A percentile compares a stretch with the other conserved stretches of the same genome.
Conservation (phyloP, 2,797 vertebrate genomes). For the Arctocebus calabarensis region DNA sequence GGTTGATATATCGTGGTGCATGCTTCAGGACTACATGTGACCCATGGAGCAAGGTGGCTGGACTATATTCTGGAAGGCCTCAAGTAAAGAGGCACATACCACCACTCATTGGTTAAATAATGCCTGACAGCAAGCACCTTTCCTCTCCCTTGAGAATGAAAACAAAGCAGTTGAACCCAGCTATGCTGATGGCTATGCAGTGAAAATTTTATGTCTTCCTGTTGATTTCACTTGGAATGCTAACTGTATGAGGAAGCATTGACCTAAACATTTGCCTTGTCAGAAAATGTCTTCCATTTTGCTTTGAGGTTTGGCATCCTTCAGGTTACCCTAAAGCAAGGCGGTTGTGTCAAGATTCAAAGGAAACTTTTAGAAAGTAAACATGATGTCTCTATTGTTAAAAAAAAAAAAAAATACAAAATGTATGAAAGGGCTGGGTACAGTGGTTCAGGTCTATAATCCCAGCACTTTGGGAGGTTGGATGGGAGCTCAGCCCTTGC, state of each 20-base stretch:
- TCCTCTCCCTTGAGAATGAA: background rate
- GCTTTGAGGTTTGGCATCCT: slow-evolving; percentile 29
- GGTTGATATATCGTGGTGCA: background rate
- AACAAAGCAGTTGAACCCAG: background rate
- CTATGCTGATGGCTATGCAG: background rate
- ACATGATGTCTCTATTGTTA: background rate
- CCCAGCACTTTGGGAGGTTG: background rate
- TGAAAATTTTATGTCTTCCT: background rate
- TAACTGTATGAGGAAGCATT: background rate
- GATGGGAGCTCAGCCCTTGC: background rate
- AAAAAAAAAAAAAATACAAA: no score
- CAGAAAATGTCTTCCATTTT: slow-evolving; percentile 46
- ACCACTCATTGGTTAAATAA: background rate
- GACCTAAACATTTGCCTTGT: slow-evolving; percentile 12
- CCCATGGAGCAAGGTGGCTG: background rate
- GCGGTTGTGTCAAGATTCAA: slow-evolving; percentile 57
- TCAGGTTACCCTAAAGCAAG: background rate
- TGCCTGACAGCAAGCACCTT: background rate
- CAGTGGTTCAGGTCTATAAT: background rate
- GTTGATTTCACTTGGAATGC: background rate
- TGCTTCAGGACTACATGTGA: background rate
- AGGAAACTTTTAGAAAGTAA: slow-evolving; percentile 43
- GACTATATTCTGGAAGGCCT: background rate
- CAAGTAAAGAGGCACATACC: accelerated
- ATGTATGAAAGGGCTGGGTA: background rate